phyloP scores from a whole-genome alignment of 2,113 vertebrate genomes.

The Callopanchax toddi region DNA sequence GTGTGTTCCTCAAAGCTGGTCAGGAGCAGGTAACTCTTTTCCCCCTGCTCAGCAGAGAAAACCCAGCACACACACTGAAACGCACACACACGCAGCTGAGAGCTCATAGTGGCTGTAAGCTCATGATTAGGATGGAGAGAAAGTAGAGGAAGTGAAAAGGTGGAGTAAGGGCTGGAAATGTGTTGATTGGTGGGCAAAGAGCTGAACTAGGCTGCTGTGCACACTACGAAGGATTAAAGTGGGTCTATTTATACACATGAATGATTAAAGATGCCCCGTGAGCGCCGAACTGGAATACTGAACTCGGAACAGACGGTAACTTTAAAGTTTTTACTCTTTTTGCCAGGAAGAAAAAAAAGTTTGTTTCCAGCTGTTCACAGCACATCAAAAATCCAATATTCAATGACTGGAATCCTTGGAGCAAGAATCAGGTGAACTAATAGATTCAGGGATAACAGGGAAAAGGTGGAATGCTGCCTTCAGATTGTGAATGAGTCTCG shows the following conservation, averaged over 20 bases:
- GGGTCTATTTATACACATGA: conserved; percentile 45
- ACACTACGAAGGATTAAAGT: conserved; percentile 45
- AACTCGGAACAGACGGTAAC: conserved; percentile 14
- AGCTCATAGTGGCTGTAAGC: conserved; percentile 10
- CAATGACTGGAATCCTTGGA: neutral
- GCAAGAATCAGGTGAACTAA: no score
- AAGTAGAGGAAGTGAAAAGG: conserved; percentile 22
- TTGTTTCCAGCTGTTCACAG: conserved; percentile 9
- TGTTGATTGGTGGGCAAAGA: conserved; percentile 51
- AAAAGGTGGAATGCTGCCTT: no score
- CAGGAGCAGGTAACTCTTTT: conserved; percentile 40
- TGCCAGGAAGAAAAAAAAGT: conserved; percentile 5
- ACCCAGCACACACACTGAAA: conserved; percentile 11
- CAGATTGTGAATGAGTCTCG: no score
- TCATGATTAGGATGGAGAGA: conserved; percentile 37
- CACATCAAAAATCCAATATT: neutral
- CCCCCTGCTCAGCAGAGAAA: conserved; percentile 22
- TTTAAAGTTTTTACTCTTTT: neutral
- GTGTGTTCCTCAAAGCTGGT: conserved; percentile 55
- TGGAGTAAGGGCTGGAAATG: conserved; percentile 28
- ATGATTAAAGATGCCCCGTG: conserved; percentile 48
- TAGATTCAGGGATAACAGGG: no score
- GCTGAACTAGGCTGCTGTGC: conserved; percentile 46
- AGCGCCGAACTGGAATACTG: conserved; percentile 23
- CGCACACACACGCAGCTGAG: conserved; percentile 4